These are phyloP conservation scores for Teleiodes luculella DNA, from an alignment of 2,888 invertebrate genomes.

Conservation along the genomic window DNA sequence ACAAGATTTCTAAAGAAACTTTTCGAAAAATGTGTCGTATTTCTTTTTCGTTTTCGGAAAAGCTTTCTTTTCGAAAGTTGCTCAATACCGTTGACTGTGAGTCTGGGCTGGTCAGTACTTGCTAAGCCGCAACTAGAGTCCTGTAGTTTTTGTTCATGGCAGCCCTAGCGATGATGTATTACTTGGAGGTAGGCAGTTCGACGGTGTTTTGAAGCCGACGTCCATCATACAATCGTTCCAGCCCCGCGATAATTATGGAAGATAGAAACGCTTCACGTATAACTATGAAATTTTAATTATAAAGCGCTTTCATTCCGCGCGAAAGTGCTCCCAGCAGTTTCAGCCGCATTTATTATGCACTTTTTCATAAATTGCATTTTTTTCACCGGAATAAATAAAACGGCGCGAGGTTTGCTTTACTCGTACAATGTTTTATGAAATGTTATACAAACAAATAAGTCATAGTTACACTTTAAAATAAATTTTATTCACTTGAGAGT, in stretches of 20 bases:
- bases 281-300: constrained; percentile 34
- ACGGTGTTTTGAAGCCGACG: constrained; percentile 28
- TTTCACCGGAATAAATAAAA: constrained; percentile 12
- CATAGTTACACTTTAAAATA: neutral
- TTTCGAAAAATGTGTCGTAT: too few species aligned
- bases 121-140: too few species aligned
- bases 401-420: neutral
- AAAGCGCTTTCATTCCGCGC: constrained; percentile 18
- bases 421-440: neutral
- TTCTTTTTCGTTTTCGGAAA: too few species aligned
- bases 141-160: too few species aligned
- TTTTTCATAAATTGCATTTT: constrained; percentile 15
- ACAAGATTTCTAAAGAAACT: too few species aligned
- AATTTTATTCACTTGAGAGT: too few species aligned
- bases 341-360: constrained; percentile 17
- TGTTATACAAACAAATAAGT: neutral
- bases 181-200: constrained; percentile 10
- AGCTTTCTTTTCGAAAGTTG: neutral
- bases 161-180: neutral
- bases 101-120: too few species aligned
- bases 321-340: constrained; percentile 13
- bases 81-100: neutral
- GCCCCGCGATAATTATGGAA: constrained; percentile 45
- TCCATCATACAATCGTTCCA: constrained; percentile 39
- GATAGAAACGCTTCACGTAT: constrained; percentile 29